Base-by-base conservation (phyloP, 2,797 vertebrate species). In the Onychomys leucogaster region DNA sequence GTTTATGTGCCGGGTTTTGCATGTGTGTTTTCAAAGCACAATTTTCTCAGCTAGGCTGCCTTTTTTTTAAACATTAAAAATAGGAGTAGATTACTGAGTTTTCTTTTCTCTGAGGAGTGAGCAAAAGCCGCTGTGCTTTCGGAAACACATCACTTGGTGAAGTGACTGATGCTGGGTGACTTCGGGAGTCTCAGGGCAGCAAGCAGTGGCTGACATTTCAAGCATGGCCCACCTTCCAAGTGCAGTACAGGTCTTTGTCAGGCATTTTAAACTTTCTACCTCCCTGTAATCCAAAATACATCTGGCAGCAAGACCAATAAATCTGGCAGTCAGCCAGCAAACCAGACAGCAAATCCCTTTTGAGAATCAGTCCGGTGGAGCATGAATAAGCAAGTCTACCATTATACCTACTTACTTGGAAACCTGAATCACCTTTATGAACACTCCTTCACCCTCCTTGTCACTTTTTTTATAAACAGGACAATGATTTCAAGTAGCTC, bases 321-420 rank as follows among this genome's bases (percentile, higher is more conserved):
- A 76, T 92, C 80, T 96, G 95, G 90, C 69, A 85, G 94, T 9
- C 29, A 84, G 95, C 83, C 97, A 97, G 67, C 0, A 0, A 34
- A 89, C 89, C 25, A 59, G 89, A 46, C 81, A 89, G 86, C 89
- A 97, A 97, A 97, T 97, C 95, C 84, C 85, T 95, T 96, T 92
- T 90, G 94, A 97, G 82, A 90, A 83, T 94, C 77, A 94, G 89
- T 41, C 89, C 95, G 71, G 61, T 85, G 46, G 55, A 95, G 77
- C 94, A 59, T 32, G 96, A 96, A 85, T 96, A 97, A 97, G 69
- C 61, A 92, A 94, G 37, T 69, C 71, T 61, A 80, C 43, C 59
- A 34, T 91, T 84, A 93, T 41, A 37, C 14, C 17, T 94, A 49
- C 94, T 98, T 97, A 96, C 94, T 76, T 96, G 89, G 89, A 94